Evolutionary conservation across 2,888 invertebrate genomes (phyloP).

Genomic region (Scaptomyza cyrtandrae): DNA sequence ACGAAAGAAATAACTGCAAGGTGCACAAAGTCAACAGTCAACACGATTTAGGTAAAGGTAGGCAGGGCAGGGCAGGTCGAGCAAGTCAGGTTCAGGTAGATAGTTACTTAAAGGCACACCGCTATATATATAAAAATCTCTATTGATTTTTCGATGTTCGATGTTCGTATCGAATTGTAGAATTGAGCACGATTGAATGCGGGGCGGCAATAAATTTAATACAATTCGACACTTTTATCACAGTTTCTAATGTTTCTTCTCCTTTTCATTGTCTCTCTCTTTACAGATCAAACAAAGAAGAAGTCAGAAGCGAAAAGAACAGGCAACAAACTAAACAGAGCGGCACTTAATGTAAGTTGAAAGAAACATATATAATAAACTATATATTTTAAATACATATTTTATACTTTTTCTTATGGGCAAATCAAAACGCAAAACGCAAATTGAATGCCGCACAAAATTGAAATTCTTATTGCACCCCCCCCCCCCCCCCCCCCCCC

Average conservation of each 20-base stretch:
- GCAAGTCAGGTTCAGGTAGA: neutral
- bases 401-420: slow-evolving; percentile 3
- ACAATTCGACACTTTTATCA: slow-evolving; percentile 81
- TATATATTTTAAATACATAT: neutral
- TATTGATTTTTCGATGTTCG: slow-evolving; percentile 41
- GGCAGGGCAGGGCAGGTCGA: no score
- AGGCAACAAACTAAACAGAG: slow-evolving; percentile 3
- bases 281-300: slow-evolving; percentile 38
- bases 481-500: no score
- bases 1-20: slow-evolving; percentile 13
- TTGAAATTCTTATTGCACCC: slow-evolving; percentile 58
- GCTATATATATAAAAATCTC: slow-evolving; percentile 24
- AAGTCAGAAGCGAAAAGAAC: slow-evolving; percentile 14
- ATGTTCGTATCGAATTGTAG: slow-evolving; percentile 51
- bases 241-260: slow-evolving; percentile 29
- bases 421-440: slow-evolving; percentile 59
- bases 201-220: slow-evolving; percentile 79
- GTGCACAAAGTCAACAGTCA: slow-evolving; percentile 3
- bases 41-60: neutral
- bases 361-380: neutral
- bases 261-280: neutral
- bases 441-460: slow-evolving; percentile 68
- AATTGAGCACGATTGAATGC: slow-evolving; percentile 48
- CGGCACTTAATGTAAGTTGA: slow-evolving; percentile 43
- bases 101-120: slow-evolving; percentile 16